Percentiles rank a stretch among this genome's conserved stretches.
Evolutionary conservation across 1,140 invertebrate species (phyloP).

Genomic region (Pseudomyrmex sp.): DNA sequence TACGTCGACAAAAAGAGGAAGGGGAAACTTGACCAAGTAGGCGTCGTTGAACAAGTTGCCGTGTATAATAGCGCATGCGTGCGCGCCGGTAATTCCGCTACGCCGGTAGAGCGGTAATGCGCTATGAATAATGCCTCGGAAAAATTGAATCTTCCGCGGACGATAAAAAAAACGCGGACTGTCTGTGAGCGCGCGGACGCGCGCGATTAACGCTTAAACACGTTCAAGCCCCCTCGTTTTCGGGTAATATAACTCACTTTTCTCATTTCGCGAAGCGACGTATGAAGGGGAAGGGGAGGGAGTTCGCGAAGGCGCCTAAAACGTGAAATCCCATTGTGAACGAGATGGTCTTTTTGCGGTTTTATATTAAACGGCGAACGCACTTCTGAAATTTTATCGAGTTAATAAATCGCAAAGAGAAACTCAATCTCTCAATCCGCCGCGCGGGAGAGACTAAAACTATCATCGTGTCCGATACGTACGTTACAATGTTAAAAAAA

Average conservation of each 20-base stretch:
- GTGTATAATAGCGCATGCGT: conserved; percentile 51
- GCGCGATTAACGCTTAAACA: conserved; percentile 4
- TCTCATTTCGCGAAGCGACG: conserved; percentile 4
- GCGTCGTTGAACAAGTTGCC: conserved; percentile 57
- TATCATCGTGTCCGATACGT: no score
- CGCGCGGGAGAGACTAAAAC: no score
- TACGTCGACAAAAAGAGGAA: conserved; percentile 53
- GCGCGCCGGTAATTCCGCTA: conserved; percentile 41
- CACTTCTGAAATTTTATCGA: background rate
- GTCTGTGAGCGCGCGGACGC: background rate
- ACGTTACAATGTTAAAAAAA: no score
- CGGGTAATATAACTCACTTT: background rate
- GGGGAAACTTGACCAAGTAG: conserved; percentile 38
- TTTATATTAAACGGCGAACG: background rate
- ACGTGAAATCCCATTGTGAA: background rate
- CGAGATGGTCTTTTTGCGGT: background rate
- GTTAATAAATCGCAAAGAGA: no score
- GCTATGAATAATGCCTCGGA: conserved; percentile 52
- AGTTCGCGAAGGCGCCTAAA: background rate
- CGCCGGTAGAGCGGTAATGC: conserved; percentile 44
- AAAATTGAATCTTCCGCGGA: conserved; percentile 44
- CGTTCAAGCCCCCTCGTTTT: background rate
- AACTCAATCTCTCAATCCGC: no score
- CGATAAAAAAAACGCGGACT: conserved; percentile 9
- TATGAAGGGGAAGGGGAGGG: no score